These are phyloP conservation scores for Pissodes strobi DNA, from an alignment of 1,140 invertebrate species.

Conservation along the genomic window DNA sequence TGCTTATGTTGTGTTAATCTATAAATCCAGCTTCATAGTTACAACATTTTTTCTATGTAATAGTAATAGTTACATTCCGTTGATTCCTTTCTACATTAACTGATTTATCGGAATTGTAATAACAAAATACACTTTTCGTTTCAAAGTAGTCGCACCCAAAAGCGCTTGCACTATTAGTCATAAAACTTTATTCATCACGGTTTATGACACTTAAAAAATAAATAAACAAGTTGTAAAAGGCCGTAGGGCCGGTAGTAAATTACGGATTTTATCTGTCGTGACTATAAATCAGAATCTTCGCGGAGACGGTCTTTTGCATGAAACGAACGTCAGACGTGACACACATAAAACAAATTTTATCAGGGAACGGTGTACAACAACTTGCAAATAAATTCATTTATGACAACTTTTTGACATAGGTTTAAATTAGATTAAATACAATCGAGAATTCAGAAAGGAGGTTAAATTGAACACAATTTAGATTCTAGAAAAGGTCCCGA, in stretches of 20 bases:
- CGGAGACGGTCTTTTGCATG: slow-evolving; percentile 19
- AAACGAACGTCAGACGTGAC: slow-evolving; percentile 20
- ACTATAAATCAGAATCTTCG: slow-evolving; percentile 20
- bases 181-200: too few species aligned
- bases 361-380: slow-evolving; percentile 15
- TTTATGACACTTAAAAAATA: slow-evolving; percentile 4
- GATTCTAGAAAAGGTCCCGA: too few species aligned
- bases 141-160: too few species aligned
- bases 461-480: not conserved
- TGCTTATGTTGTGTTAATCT: too few species aligned
- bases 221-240: slow-evolving; percentile 20
- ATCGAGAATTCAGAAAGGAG: not conserved
- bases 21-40: too few species aligned
- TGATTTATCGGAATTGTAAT: too few species aligned
- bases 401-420: slow-evolving; percentile 2
- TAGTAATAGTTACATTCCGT: too few species aligned
- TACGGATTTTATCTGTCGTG: slow-evolving; percentile 20
- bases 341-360: slow-evolving; percentile 26
- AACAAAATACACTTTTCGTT: too few species aligned
- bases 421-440: slow-evolving; percentile 5
- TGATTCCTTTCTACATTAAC: too few species aligned
- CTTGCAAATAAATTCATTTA: slow-evolving; percentile 9
- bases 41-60: too few species aligned
- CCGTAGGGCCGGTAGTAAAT: slow-evolving; percentile 14
- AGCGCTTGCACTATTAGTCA: too few species aligned